Percentiles rank a stretch among this genome's conserved stretches.
Conservation (phyloP, 2,888 invertebrate genomes). For the Caenorhabditis virilis region DNA sequence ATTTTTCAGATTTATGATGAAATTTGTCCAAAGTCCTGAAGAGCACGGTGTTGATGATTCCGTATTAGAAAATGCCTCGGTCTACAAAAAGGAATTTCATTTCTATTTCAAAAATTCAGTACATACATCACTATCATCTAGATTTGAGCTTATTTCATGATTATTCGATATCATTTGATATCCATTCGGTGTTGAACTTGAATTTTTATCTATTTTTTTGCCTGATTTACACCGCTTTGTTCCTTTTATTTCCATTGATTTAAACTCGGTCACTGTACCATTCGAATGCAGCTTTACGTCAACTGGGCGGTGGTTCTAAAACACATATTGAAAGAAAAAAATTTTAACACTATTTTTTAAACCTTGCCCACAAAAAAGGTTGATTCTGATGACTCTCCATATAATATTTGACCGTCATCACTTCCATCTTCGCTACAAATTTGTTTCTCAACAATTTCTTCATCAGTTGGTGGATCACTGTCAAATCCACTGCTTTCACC, state of each 20-base stretch:
- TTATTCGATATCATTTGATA: no score
- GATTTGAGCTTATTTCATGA: not conserved
- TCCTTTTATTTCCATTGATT: no score
- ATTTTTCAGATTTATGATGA: constrained; percentile 5
- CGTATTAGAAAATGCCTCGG: not conserved
- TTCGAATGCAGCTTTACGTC: no score
- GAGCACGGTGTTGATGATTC: not conserved
- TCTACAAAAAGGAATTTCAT: no score
- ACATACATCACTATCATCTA: not conserved
- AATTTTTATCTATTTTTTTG: not conserved
- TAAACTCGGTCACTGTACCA: no score
- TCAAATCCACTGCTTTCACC: constrained; percentile 19
- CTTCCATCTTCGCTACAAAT: constrained; percentile 15
- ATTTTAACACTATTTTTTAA: not conserved
- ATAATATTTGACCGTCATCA: constrained; percentile 28
- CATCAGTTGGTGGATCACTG: constrained; percentile 11
- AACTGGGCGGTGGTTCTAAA: no score
- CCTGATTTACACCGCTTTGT: not conserved
- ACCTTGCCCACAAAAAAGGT: not conserved
- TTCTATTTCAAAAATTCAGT: no score
- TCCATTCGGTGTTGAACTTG: not conserved
- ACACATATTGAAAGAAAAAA: no score
- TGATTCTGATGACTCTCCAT: constrained; percentile 3
- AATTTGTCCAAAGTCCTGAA: constrained; percentile 24
- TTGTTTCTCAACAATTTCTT: not conserved